phyloP scores from a whole-genome alignment of 2,888 invertebrate genomes.

The Tortrix viridana region DNA sequence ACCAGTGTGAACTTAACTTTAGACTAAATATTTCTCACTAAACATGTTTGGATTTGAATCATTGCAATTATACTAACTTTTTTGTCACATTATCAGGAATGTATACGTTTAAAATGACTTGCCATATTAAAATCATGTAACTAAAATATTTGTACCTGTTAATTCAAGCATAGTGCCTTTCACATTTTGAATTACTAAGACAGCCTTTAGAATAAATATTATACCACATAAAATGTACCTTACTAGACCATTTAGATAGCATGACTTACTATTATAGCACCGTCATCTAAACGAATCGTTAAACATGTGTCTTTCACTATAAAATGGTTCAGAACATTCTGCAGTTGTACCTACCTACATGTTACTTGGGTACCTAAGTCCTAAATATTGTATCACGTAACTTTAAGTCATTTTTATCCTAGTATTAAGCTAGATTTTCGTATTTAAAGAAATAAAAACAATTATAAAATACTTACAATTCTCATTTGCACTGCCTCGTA shows the following conservation, averaged over 20 bases:
- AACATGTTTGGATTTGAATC: constrained; percentile 47
- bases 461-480: constrained; percentile 15
- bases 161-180: constrained; percentile 80
- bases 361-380: constrained; percentile 57
- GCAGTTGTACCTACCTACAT: constrained; percentile 50
- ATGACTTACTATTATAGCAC: not conserved
- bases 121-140: constrained; percentile 39
- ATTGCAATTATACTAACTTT: constrained; percentile 41
- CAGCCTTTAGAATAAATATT: constrained; percentile 34
- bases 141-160: constrained; percentile 46
- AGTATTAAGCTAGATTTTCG: constrained; percentile 60
- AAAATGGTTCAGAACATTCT: constrained; percentile 58
- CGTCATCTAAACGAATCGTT: constrained; percentile 10
- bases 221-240: constrained; percentile 29
- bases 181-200: constrained; percentile 57
- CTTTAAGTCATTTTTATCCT: constrained; percentile 71
- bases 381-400: constrained; percentile 67
- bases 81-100: constrained; percentile 37
- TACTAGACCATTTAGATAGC: constrained; percentile 16
- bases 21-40: constrained; percentile 43
- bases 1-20: constrained; percentile 48
- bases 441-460: constrained; percentile 58
- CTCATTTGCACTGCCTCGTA: constrained; percentile 1
- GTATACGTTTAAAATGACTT: constrained; percentile 32
- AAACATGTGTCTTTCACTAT: constrained; percentile 45